These are phyloP conservation scores for Ceyx cyanopectus DNA, from an alignment of 2,113 vertebrate genomes.

Conservation along the genomic window DNA sequence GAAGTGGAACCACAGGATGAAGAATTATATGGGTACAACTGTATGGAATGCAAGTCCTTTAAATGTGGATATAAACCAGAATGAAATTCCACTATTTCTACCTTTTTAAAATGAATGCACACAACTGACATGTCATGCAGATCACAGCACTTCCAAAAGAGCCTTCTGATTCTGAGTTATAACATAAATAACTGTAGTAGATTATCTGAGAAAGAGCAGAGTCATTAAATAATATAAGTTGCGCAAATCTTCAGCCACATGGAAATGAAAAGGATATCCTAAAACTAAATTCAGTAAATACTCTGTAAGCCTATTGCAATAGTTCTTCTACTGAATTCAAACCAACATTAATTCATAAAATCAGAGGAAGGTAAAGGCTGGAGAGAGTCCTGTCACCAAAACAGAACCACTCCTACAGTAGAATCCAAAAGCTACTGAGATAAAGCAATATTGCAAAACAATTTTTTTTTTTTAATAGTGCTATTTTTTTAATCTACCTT, in stretches of 20 bases:
- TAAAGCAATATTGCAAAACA: background rate
- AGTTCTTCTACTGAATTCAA: background rate
- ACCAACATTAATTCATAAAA: background rate
- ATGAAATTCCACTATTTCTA: background rate
- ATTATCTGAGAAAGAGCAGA: background rate
- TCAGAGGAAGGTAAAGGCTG: background rate
- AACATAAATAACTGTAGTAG: background rate
- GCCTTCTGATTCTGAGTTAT: background rate
- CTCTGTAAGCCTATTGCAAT: background rate
- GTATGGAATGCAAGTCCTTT: background rate
- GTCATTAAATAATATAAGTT: background rate
- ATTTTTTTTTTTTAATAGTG: background rate
- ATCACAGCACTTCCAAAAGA: background rate
- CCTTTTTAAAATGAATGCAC: background rate
- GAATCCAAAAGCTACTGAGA: background rate
- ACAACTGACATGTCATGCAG: background rate
- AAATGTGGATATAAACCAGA: background rate
- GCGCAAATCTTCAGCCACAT: background rate
- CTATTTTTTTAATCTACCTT: background rate
- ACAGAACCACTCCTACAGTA: background rate
- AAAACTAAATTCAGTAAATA: background rate
- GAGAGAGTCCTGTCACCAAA: background rate
- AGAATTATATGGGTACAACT: background rate
- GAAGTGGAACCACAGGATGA: background rate
- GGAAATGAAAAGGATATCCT: background rate